These are phyloP conservation scores for Montifringilla adamsi DNA, from an alignment of 2,113 vertebrate genomes.

Conservation along the genomic window DNA sequence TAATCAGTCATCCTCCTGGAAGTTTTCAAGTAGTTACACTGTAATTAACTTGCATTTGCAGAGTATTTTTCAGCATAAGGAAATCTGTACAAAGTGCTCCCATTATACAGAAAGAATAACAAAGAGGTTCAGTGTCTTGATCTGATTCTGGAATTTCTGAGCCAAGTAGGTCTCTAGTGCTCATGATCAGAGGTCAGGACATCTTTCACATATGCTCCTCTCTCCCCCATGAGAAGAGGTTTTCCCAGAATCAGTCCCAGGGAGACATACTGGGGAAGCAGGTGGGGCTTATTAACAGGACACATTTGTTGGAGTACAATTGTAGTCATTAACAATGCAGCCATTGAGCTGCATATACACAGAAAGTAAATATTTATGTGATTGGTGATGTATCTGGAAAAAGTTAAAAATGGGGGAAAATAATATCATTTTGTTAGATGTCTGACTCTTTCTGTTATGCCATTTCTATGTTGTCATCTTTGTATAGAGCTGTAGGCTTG, in stretches of 20 bases:
- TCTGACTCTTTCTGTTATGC: neutral
- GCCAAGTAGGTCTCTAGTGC: neutral
- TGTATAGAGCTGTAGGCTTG: neutral
- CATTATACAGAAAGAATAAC: neutral
- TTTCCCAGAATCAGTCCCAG: neutral
- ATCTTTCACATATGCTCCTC: neutral
- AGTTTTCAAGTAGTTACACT: neutral
- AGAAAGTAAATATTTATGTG: conserved; percentile 20
- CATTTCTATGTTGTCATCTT: neutral
- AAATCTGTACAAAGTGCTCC: neutral
- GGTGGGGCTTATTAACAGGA: neutral
- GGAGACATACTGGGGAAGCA: neutral
- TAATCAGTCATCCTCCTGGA: neutral
- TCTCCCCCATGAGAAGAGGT: neutral
- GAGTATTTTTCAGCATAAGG: neutral
- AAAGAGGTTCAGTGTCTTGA: neutral
- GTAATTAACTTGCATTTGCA: neutral
- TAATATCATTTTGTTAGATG: neutral
- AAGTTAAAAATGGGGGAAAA: neutral
- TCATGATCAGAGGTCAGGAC: neutral
- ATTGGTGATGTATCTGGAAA: neutral
- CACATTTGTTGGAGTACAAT: neutral
- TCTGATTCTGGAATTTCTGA: neutral
- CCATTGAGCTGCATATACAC: neutral
- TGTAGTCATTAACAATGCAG: neutral